Base-by-base conservation (phyloP, 2,888 invertebrate genomes). In the Gnatocerus cornutus region DNA sequence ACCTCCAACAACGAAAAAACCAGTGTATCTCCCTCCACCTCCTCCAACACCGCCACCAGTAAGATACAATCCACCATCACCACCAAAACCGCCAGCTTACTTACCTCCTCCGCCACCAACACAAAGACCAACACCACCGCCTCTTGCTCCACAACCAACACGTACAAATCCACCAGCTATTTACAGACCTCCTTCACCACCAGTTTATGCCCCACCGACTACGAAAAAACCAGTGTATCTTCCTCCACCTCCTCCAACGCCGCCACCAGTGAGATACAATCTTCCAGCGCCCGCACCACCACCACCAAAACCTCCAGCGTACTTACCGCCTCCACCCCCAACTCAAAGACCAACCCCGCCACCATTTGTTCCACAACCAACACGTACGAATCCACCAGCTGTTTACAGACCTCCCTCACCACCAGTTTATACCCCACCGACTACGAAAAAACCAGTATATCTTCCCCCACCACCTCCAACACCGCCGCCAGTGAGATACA, bases 311-410 rank as follows among this genome's bases (percentile, higher is more conserved):
- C 41, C 43, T 14, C 39, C 37, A 55, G 8, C 52, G 0, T 16
- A 27, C 10, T 5, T 29, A 39, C 56, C 64, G 8, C 65, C 65
- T 0, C 52, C 50, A 52, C 12, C n/a, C n/a, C 59, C 46, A 45
- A 41, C 37, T 37, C 29, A n/a, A 1, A 21, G 12, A 30, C 52
- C 52, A 3, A n/a, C 52, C 7, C 10, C 46, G n/a, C 50, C 27
- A n/a, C 37, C 37, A 6, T 21, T 8, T 7, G 5, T 30, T 9
- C 55, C 55, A 14, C 39, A 39, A 10, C 27, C 56, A 27, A n/a
- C n/a, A n/a, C n/a, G n/a, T n/a, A n/a, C n/a, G n/a, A 14, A 8
- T 29, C 64, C 53, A 37, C 55, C 64, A 30, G 43, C 64, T 13
- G 41, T 39, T 7, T 39, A 39, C 14, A 62, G n/a, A 62, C 62